phyloP scores from a whole-genome alignment of 2,113 vertebrate genomes.

The Dipodomys ordii region DNA sequence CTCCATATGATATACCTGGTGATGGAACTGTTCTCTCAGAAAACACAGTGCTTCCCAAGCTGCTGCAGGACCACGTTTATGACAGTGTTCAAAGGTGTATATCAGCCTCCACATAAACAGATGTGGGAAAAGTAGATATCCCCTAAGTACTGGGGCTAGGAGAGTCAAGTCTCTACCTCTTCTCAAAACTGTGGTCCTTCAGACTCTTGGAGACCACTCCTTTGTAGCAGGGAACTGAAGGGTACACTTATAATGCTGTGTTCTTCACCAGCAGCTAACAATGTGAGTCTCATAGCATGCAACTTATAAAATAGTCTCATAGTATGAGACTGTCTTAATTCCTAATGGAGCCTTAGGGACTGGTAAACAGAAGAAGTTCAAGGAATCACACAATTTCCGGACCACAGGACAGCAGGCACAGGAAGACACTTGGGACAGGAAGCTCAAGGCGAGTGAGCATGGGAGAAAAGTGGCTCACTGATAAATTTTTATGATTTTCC shows the following conservation, averaged over 20 bases:
- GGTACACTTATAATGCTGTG: not conserved
- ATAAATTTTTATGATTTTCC: not conserved
- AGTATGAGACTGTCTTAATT: not conserved
- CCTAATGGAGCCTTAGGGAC: not conserved
- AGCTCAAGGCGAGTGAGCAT: not conserved
- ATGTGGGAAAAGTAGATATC: not conserved
- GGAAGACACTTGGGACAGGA: not conserved
- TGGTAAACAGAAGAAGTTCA: not conserved
- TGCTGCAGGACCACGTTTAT: not conserved
- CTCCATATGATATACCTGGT: not conserved
- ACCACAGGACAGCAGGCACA: not conserved
- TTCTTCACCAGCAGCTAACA: not conserved
- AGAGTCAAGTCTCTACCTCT: not conserved
- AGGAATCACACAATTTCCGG: not conserved
- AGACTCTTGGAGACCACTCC: not conserved
- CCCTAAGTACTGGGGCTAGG: no score
- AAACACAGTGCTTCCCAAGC: not conserved
- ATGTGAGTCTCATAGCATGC: not conserved
- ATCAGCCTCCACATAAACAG: not conserved
- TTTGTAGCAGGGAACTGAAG: not conserved
- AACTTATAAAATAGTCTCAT: not conserved
- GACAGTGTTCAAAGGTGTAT: not conserved
- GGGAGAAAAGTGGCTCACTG: not conserved
- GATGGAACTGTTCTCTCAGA: conserved; percentile 57
- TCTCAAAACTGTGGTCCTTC: not conserved